phyloP scores from a whole-genome alignment of 2,113 vertebrate genomes.

The Nansenia antarctica region DNA sequence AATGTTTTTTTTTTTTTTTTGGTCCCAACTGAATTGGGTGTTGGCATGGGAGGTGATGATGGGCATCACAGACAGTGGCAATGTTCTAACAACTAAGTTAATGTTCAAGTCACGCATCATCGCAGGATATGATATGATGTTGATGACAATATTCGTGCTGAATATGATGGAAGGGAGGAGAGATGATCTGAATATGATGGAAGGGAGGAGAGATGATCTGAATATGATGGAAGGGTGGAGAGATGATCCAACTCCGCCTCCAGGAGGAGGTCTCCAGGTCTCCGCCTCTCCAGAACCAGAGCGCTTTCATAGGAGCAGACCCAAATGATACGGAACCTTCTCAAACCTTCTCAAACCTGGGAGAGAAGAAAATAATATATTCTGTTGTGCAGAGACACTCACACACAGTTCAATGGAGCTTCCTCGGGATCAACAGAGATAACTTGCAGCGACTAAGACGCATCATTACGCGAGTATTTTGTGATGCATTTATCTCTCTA shows the following conservation, averaged over 20 bases:
- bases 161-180: not conserved
- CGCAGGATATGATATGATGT: not conserved
- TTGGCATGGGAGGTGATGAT: no score
- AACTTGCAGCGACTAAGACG: not conserved
- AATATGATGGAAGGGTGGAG: not conserved
- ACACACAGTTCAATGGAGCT: not conserved
- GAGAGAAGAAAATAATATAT: not conserved
- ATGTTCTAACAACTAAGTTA: not conserved
- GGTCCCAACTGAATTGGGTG: no score
- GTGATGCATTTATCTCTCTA: not conserved
- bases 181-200: not conserved
- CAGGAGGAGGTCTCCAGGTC: not conserved
- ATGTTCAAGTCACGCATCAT: not conserved
- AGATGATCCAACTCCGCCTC: constrained; percentile 11
- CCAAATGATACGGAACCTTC: not conserved
- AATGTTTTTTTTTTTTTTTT: no score
- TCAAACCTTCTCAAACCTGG: no score
- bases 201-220: not conserved
- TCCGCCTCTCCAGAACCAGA: not conserved
- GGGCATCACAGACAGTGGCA: not conserved
- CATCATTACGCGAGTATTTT: constrained; percentile 1
- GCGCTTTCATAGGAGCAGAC: not conserved
- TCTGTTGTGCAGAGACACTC: not conserved
- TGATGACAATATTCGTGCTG: not conserved
- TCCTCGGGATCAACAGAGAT: not conserved